phyloP scores from a whole-genome alignment of 2,888 invertebrate species.

The Cerastis rubricosa region DNA sequence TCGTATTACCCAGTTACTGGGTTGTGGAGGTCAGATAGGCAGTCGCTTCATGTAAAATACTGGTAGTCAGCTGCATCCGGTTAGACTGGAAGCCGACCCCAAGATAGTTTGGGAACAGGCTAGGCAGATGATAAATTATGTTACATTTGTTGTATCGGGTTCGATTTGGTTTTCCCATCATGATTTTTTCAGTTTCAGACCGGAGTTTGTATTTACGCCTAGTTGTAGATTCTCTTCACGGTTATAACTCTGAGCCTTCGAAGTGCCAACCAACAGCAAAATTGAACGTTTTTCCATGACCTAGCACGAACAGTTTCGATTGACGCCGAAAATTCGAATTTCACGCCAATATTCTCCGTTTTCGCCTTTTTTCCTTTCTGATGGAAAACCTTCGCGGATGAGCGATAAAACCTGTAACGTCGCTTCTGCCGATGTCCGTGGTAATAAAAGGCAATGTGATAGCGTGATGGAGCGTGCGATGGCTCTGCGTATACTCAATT shows the following conservation, averaged over 20 bases:
- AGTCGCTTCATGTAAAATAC: no score
- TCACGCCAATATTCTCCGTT: constrained; percentile 47
- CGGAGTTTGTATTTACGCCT: not conserved
- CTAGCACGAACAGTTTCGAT: constrained; percentile 29
- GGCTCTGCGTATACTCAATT: constrained; percentile 34
- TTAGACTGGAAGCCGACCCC: no score
- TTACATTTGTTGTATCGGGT: not conserved
- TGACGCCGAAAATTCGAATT: constrained; percentile 50
- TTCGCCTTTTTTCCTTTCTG: constrained; percentile 13
- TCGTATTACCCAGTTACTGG: no score
- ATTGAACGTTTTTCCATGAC: constrained; percentile 33
- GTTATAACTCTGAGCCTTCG: not conserved
- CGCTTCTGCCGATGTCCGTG: constrained; percentile 8
- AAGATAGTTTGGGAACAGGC: no score
- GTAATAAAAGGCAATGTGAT: constrained; percentile 32
- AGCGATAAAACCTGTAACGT: constrained; percentile 23
- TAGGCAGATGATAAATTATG: no score
- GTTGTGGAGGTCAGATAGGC: no score
- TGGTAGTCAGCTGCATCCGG: no score
- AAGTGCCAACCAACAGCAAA: constrained; percentile 12
- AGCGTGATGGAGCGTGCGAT: constrained; percentile 10
- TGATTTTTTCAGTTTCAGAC: not conserved
- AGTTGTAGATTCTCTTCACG: not conserved
- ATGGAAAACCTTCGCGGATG: constrained; percentile 32
- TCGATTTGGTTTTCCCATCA: not conserved